Evolutionary conservation across 2,888 invertebrate genomes (phyloP).

Genomic region (Polydrusus pterygomalis): DNA sequence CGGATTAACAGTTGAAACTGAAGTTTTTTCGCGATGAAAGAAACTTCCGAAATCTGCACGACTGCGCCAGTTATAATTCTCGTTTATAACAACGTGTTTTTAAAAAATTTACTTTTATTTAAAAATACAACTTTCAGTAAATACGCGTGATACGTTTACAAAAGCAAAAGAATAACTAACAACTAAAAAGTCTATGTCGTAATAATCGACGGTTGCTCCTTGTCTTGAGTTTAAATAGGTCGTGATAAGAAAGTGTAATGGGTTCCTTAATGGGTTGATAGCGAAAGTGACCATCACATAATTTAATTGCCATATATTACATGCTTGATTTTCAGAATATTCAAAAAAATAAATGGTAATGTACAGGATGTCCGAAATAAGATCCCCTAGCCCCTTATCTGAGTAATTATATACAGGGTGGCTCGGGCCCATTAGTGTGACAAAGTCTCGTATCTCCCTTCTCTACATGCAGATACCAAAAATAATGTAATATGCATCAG

Average conservation of each 20-base stretch:
- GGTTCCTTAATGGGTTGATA: neutral
- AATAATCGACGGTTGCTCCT: neutral
- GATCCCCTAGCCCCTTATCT: too few relatives aligned
- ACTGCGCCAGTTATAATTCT: neutral
- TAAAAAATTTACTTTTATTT: neutral
- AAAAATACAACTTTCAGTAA: constrained; percentile 1
- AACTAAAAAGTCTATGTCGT: neutral
- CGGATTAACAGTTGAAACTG: neutral
- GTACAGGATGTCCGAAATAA: too few relatives aligned
- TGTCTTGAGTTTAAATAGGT: neutral
- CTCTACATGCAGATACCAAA: too few relatives aligned
- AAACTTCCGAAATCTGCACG: neutral
- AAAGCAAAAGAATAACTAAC: neutral
- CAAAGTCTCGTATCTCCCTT: too few relatives aligned
- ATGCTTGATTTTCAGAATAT: too few relatives aligned
- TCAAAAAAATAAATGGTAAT: too few relatives aligned
- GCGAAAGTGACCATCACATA: constrained; percentile 2
- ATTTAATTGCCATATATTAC: too few relatives aligned
- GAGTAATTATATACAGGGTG: too few relatives aligned
- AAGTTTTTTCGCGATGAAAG: neutral
- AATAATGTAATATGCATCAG: too few relatives aligned
- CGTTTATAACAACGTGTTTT: neutral
- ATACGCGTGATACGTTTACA: constrained; percentile 4
- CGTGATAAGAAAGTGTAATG: neutral
- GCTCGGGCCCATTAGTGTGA: too few relatives aligned